Base-by-base conservation (phyloP, 2,113 vertebrate genomes). In the Ageneiosus marmoratus region DNA sequence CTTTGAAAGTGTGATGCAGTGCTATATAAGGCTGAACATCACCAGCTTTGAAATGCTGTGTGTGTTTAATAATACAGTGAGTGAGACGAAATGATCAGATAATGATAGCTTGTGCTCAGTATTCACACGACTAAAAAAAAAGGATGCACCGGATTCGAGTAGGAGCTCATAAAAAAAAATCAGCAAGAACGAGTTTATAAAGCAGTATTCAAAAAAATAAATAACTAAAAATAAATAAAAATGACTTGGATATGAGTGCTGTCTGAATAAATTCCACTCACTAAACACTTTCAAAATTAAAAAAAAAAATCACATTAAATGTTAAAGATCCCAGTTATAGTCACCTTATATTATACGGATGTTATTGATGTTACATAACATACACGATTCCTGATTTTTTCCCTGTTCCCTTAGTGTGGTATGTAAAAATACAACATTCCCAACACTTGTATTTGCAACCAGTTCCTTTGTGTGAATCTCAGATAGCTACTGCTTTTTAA, bases 1-100 rank as follows among this genome's bases (percentile, higher is more conserved):
- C 76, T 84, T 84, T 73, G 18, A 75, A 82, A 82, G 80, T 69
- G 41, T 15, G 50, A 77, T 46, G 73, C 73, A 18, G 60, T 77
- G 60, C 29, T 8, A 62, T 29, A 22, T 10, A 69, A 83, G 74
- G 81, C 62, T 46, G 24, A 58, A 72, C 2, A 11, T 29, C 74
- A 1, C 15, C 34, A 6, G 24, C 27, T 18, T 8, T 22, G 8
- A 65, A 34, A 65, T 29, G 37, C 1, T 67, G 32, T 22, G 32
- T 67, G 29, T n/a, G n/a, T n/a, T n/a, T n/a, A n/a, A n/a, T n/a
- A n/a, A n/a, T n/a, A 10, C 11, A 41, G 22, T 20, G 11, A 22
- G 20, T 44, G 22, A 48, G 48, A 41, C 22, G 41, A 80, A 55
- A 55, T 15, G 27, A 41, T 65, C 1, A 13, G 41, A 1, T 27